phyloP scores from a whole-genome alignment of 1,140 invertebrate species.

The Drosophila pseudoobscura region DNA sequence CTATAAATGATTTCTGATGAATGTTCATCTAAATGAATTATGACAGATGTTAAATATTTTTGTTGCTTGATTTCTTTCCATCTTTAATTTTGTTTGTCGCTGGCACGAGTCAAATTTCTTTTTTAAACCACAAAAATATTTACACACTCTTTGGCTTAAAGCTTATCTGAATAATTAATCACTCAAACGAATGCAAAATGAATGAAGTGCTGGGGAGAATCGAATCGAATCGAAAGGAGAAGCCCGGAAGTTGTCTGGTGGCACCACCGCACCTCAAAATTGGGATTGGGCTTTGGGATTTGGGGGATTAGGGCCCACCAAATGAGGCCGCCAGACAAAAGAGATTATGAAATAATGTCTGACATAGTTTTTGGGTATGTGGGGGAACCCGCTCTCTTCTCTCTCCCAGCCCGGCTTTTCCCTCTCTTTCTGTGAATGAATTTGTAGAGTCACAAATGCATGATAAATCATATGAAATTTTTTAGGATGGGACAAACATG shows the following conservation, averaged over 20 bases:
- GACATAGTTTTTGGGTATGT: slow-evolving; percentile 61
- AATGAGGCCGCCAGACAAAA: slow-evolving; percentile 63
- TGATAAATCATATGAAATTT: slow-evolving; percentile 77
- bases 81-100: slow-evolving; percentile 23
- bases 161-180: slow-evolving; percentile 57
- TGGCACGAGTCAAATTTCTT: slow-evolving; percentile 79
- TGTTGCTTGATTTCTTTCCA: neutral
- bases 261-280: slow-evolving; percentile 62
- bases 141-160: slow-evolving; percentile 50
- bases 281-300: slow-evolving; percentile 28
- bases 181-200: slow-evolving; percentile 48
- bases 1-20: slow-evolving; percentile 55
- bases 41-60: slow-evolving; percentile 78
- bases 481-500: slow-evolving; percentile 74
- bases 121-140: slow-evolving; percentile 50
- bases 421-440: slow-evolving; percentile 43
- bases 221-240: slow-evolving; percentile 22
- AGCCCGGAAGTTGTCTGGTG: slow-evolving; percentile 72
- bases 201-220: slow-evolving; percentile 30
- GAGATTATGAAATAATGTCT: slow-evolving; percentile 76
- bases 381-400: neutral
- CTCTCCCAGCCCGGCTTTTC: neutral
- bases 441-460: slow-evolving; percentile 79
- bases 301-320: slow-evolving; percentile 50
- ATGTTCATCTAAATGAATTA: slow-evolving; percentile 67